These are phyloP conservation scores for Gephyroberyx darwinii DNA, from an alignment of 2,797 vertebrate genomes.

Conservation along the genomic window DNA sequence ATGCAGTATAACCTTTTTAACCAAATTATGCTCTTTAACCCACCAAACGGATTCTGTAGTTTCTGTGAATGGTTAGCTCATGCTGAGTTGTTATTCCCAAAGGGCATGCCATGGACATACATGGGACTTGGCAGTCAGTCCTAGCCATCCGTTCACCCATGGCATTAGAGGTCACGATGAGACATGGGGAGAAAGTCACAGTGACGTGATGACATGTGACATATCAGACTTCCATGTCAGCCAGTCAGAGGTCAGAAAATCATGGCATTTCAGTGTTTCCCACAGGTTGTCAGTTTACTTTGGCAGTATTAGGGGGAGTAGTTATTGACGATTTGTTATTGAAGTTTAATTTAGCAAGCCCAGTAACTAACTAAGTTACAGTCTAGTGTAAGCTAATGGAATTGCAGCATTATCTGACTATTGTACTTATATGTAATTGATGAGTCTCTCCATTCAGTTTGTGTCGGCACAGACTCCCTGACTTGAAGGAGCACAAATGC, in stretches of 20 bases:
- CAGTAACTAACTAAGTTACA: no score
- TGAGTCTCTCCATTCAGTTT: no score
- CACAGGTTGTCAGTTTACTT: no score
- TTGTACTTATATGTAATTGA: no score
- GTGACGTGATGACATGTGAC: conserved; percentile 33
- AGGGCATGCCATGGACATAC: not conserved
- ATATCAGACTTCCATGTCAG: conserved; percentile 17
- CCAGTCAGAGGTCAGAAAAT: conserved; percentile 25
- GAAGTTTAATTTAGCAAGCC: no score
- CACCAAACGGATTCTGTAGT: not conserved
- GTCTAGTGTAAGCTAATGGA: no score
- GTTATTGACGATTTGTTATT: no score
- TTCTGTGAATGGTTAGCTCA: conserved; percentile 4
- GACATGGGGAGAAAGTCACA: not conserved
- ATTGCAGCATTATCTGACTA: no score
- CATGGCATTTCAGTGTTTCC: not conserved
- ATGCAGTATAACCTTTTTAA: conserved; percentile 23
- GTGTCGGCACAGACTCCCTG: no score
- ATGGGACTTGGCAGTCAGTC: conserved; percentile 1
- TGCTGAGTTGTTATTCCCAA: conserved; percentile 14
- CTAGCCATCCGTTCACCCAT: not conserved
- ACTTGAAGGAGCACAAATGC: no score
- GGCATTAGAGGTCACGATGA: conserved; percentile 2
- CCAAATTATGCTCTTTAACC: conserved; percentile 2
- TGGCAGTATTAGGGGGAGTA: no score